Conservation (phyloP, 1,140 invertebrate genomes). For the Drosophila funebris region DNA sequence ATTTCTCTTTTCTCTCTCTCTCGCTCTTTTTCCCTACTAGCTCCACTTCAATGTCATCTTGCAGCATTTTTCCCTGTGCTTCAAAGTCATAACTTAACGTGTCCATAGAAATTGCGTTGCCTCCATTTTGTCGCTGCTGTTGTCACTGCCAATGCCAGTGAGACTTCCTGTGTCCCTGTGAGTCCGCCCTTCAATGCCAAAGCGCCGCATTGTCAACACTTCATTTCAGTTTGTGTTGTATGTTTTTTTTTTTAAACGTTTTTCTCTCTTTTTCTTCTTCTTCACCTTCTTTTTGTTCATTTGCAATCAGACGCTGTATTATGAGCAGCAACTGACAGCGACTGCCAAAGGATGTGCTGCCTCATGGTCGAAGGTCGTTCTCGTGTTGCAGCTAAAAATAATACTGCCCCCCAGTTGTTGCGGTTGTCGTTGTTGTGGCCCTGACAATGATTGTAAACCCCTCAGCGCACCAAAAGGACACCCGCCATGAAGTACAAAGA, state of each 20-base stretch:
- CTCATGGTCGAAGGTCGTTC: constrained; percentile 40
- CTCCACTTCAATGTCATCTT: constrained; percentile 36
- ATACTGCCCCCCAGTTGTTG: constrained; percentile 7
- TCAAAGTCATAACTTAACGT: constrained; percentile 67
- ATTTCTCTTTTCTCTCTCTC: background rate
- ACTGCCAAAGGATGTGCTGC: constrained; percentile 45
- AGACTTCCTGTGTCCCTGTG: constrained; percentile 21
- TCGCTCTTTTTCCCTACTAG: background rate
- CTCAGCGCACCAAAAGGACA: constrained; percentile 6
- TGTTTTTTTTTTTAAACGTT: constrained; percentile 25
- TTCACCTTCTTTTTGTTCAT: too few species aligned
- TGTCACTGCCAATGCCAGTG: constrained; percentile 39
- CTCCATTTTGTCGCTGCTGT: constrained; percentile 17
- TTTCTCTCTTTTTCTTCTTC: too few species aligned
- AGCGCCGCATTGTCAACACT: constrained; percentile 68
- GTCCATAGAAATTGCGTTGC: constrained; percentile 6
- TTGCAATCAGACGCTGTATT: constrained; percentile 51
- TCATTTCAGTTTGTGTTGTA: constrained; percentile 33
- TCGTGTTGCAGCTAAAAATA: constrained; percentile 43
- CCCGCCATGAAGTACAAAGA: background rate
- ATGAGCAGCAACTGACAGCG: constrained; percentile 31
- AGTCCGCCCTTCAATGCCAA: constrained; percentile 56
- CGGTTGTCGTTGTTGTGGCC: constrained; percentile 18
- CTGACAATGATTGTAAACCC: constrained; percentile 39
- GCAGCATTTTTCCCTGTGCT: constrained; percentile 39